Evolutionary conservation across 2,113 vertebrate species (phyloP), one percentile per base, ranked within the genome.

Genomic region (Acinonyx jubatus): DNA sequence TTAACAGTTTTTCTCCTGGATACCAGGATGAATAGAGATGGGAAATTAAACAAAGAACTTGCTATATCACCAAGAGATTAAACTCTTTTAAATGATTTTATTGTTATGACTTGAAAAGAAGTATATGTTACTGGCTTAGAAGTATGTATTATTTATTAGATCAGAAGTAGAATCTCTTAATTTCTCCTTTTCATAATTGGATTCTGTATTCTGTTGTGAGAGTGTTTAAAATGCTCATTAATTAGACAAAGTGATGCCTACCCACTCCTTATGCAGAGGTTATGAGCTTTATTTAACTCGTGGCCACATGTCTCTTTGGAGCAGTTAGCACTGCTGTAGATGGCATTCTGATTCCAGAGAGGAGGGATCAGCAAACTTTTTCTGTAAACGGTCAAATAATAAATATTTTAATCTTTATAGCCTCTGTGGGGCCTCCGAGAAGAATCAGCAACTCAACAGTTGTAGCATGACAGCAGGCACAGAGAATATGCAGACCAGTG

Each of bases 61-160:
- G 18, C 76, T 87, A 41, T 74, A 21, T 50, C n/a, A 85, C 23
- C 7, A 50, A 45, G 48, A 86, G 78, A 76, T 96, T 89, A 31
- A 27, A 29, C 18, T 57, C 9, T 84, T 84, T 52, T 85, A 27
- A 11, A 2, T 92, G 48, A 50, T 79, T 63, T 7, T 82, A 66
- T 89, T 96, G 52, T 48, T 83, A 3, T 61, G 23, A 21, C 52
- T 89, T 86, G 74, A 63, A 79, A 66, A 79, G 89, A 96, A 91
- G n/a, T 52, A 66, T 9, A 27, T 63, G 11, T 63, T 68, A 45
- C 33, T 83, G 38, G 10, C 45, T 38, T 63, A 50, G 41, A 88
- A 69, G 15, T 50, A 88, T 71, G 13, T 16, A 50, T 76, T 33
- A 50, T 76, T 48, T 92, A 71, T 80, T 84, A 93, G 71, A 14